These are phyloP conservation scores for Odocoileus hemionus DNA, from an alignment of 2,113 vertebrate genomes.

Conservation along the genomic window DNA sequence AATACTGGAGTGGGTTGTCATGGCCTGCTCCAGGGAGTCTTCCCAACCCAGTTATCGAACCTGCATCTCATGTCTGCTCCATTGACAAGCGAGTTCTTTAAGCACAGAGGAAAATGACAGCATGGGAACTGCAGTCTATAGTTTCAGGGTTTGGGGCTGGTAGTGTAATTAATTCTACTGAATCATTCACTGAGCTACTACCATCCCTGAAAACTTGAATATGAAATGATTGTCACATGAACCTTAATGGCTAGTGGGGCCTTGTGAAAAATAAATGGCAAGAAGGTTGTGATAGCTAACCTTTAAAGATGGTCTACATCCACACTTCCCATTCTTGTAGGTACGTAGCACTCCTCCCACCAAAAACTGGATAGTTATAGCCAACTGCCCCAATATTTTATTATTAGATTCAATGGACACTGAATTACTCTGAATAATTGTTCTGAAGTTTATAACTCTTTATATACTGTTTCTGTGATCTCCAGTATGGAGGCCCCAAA, in stretches of 20 bases:
- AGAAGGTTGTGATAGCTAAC: background rate
- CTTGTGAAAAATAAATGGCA: background rate
- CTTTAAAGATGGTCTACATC: background rate
- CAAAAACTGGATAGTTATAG: no score
- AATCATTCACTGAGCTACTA: background rate
- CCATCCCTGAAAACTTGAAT: background rate
- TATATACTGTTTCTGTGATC: background rate
- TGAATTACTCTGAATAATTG: background rate
- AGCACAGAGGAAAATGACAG: background rate
- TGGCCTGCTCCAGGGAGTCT: background rate
- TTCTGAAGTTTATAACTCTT: background rate
- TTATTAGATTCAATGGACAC: background rate
- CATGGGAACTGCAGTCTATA: background rate
- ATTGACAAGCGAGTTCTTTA: background rate
- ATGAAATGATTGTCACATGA: background rate
- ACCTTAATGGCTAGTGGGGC: background rate
- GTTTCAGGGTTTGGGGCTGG: background rate
- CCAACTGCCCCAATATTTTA: background rate
- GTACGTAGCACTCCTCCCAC: background rate
- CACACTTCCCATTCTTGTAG: background rate
- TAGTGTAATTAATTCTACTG: background rate
- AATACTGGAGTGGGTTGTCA: background rate
- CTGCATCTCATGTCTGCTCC: background rate
- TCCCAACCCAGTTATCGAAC: background rate
- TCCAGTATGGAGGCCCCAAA: background rate